These are phyloP conservation scores for Triplophysa bombifrons DNA, from an alignment of 2,797 vertebrate species.

Conservation along the genomic window DNA sequence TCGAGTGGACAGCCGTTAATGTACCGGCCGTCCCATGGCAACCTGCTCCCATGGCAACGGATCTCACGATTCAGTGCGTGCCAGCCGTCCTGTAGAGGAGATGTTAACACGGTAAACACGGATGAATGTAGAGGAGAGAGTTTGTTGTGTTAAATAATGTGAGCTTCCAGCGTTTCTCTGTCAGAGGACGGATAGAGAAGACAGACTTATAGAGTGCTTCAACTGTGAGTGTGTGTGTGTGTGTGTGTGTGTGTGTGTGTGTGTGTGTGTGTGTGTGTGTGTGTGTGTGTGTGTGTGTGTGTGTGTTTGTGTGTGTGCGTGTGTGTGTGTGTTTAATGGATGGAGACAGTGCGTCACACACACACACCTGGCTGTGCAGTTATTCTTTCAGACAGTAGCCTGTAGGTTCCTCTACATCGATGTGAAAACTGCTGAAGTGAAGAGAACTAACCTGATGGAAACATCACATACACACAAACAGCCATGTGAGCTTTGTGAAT, in stretches of 20 bases:
- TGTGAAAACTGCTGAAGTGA: neutral
- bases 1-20: slow-evolving; percentile 49
- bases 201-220: neutral
- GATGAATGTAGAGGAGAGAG: slow-evolving; percentile 62
- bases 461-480: slow-evolving; percentile 6
- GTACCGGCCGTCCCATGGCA: slow-evolving; percentile 40
- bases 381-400: slow-evolving; percentile 35
- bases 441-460: slow-evolving; percentile 1
- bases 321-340: slow-evolving; percentile 9
- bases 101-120: slow-evolving; percentile 68
- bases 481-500: neutral
- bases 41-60: slow-evolving; percentile 51
- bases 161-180: slow-evolving; percentile 54
- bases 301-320: neutral
- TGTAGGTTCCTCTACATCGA: slow-evolving; percentile 3
- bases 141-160: slow-evolving; percentile 61
- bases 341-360: slow-evolving; percentile 4
- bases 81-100: slow-evolving; percentile 56
- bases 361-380: neutral
- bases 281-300: neutral
- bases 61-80: slow-evolving; percentile 41
- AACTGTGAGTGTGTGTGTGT: neutral
- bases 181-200: slow-evolving; percentile 42
- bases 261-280: neutral
- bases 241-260: neutral